Evolutionary conservation across 2,888 invertebrate species (phyloP), one percentile per base, ranked within the genome.

Genomic region (Stratiomys singularior): DNA sequence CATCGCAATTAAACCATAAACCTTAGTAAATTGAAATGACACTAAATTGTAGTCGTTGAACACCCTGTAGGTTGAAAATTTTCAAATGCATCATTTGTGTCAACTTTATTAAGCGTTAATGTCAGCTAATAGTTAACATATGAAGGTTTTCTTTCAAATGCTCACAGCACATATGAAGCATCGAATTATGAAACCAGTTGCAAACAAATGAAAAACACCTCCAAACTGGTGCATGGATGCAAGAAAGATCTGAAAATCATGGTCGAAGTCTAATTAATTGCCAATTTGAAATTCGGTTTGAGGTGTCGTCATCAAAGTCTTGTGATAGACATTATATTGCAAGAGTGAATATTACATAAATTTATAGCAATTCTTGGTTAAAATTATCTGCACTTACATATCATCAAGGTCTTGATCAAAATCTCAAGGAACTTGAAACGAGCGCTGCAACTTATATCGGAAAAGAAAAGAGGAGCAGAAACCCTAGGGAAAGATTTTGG

Each of bases 181-280:
- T 44, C 67, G 44, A 67, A 67, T 21, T 67, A 67, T 37, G 37
- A 44, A 67, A 67, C 67, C 67, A 44, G 67, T 67, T 67, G 28
- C 27, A 37, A 37, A 64, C 67, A 11, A 2, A 21, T 21, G 25
- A 23, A 3, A 23, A 18, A 60, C 23, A 23, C 58, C 58, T 11
- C 21, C 4, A 23, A 60, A 5, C 23, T 21, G 25, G 23, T 60
- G 25, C 58, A 60, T 7, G 4, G 25, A 60, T 37, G 37, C 3
- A 37, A 7, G 58, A 60, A 60, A 44, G 37, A 67, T 9, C 25
- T 30, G 18, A 7, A 28, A 30, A 9, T 11, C 67, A 67, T 7
- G 67, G 67, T n/a, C 67, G 21, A 60, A 44, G 21, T 44, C 46
- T 21, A 18, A 37, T 44, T 44, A 21, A 67, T 67, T 67, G 44